A percentile compares a stretch with the other conserved stretches of the same genome.
These are phyloP conservation scores for Thereva nobilitata DNA, from an alignment of 2,888 invertebrate genomes.

Conservation along the genomic window DNA sequence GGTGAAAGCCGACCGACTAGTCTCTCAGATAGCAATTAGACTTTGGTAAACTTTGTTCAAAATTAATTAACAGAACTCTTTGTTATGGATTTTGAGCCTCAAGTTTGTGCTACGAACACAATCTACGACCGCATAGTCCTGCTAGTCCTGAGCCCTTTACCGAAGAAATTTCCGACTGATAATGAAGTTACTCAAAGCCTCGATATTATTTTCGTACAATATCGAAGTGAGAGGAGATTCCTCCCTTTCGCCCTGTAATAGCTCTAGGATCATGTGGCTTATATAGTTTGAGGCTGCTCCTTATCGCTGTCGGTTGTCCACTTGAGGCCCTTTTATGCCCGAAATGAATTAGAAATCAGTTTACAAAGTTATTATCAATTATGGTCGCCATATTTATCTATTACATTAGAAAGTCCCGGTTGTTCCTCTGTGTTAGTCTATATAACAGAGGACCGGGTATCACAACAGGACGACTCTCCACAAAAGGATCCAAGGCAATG, in stretches of 20 bases:
- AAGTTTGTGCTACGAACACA: slow-evolving; percentile 31
- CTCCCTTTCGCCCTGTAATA: too few relatives aligned
- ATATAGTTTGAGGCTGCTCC: too few relatives aligned
- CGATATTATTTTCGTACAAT: slow-evolving; percentile 23
- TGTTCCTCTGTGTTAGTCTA: too few relatives aligned
- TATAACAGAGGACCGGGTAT: background rate
- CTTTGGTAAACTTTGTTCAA: slow-evolving; percentile 31
- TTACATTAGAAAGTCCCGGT: slow-evolving; percentile 16
- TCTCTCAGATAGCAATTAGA: slow-evolving; percentile 31
- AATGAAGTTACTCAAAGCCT: slow-evolving; percentile 24
- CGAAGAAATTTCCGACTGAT: slow-evolving; percentile 20
- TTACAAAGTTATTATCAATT: slow-evolving; percentile 35
- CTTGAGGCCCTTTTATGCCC: slow-evolving; percentile 4
- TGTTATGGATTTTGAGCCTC: slow-evolving; percentile 23
- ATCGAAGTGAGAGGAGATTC: background rate
- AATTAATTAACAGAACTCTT: slow-evolving; percentile 35
- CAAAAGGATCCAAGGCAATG: too few relatives aligned
- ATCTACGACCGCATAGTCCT: slow-evolving; percentile 25
- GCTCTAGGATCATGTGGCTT: too few relatives aligned
- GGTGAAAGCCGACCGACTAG: background rate
- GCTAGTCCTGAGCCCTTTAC: background rate
- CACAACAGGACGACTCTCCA: background rate
- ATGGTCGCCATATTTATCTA: slow-evolving; percentile 35
- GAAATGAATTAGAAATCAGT: slow-evolving; percentile 31
- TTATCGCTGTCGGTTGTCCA: background rate